Percentiles rank a stretch among this genome's conserved stretches.
Conservation (phyloP, 2,797 vertebrate species). For the Lithobates pipiens region DNA sequence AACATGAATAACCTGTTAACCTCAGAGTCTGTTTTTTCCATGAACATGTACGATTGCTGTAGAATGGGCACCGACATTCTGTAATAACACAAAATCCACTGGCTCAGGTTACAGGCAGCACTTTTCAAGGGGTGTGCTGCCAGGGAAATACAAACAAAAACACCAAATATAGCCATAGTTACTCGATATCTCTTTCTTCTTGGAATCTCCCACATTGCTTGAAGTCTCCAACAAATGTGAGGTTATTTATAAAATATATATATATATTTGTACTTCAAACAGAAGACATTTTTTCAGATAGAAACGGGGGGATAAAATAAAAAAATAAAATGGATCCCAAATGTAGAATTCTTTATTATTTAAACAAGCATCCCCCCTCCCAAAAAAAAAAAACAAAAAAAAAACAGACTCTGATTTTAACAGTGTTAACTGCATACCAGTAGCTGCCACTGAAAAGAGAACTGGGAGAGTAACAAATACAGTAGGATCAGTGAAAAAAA, state of each 20-base stretch:
- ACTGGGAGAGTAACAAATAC: conserved; percentile 72
- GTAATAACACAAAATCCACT: conserved; percentile 1
- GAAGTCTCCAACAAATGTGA: neutral
- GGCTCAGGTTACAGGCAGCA: conserved; percentile 47
- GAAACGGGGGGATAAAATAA: neutral
- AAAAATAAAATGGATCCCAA: neutral
- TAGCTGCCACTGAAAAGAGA: conserved; percentile 92
- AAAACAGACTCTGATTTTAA: conserved; percentile 67
- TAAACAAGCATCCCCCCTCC: neutral
- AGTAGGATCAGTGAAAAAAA: conserved; percentile 71
- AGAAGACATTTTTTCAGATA: neutral
- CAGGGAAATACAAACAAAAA: conserved; percentile 19
- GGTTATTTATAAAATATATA: neutral
- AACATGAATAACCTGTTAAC: conserved; percentile 68
- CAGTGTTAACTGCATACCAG: conserved; percentile 72
- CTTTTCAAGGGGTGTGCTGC: neutral
- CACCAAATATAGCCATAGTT: neutral
- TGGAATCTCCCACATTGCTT: conserved; percentile 14
- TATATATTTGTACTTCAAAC: neutral
- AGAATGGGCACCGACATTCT: conserved; percentile 18
- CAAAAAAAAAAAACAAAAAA: neutral
- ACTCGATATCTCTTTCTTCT: neutral
- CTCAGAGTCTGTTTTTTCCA: conserved; percentile 63
- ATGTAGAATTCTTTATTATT: neutral
- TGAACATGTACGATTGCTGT: neutral